phyloP scores from a whole-genome alignment of 2,113 vertebrate genomes.

The Myodes glareolus region DNA sequence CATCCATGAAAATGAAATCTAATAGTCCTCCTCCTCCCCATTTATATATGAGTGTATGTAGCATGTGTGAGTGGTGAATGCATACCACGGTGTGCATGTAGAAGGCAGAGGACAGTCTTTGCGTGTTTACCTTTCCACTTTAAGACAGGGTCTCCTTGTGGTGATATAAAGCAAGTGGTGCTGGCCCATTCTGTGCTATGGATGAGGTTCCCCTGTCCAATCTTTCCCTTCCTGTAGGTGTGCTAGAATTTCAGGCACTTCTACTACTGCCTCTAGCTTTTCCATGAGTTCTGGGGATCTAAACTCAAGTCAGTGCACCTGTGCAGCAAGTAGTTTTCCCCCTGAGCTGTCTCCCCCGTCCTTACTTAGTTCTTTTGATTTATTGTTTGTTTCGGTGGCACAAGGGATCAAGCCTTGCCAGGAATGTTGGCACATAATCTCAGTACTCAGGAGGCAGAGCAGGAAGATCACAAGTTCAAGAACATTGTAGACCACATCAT shows the following conservation, averaged over 20 bases:
- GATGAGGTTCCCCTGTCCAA: not conserved
- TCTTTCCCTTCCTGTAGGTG: not conserved
- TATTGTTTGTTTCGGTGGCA: too few species aligned
- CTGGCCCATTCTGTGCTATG: not conserved
- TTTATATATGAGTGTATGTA: not conserved
- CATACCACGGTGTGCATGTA: not conserved
- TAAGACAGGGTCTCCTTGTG: not conserved
- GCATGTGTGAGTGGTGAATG: not conserved
- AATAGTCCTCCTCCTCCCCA: too few species aligned
- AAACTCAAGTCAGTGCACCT: not conserved
- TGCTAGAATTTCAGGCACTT: not conserved
- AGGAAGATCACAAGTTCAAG: not conserved
- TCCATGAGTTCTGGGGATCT: not conserved
- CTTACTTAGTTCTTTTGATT: too few species aligned
- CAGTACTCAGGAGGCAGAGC: not conserved
- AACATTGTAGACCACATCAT: not conserved
- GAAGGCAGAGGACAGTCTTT: not conserved
- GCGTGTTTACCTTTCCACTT: not conserved
- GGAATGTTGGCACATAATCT: not conserved
- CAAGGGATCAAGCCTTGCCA: not conserved
- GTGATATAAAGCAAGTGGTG: not conserved
- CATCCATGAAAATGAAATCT: not conserved
- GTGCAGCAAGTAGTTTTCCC: not conserved
- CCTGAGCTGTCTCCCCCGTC: too few species aligned
- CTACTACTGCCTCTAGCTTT: not conserved